Conservation (phyloP, 2,888 invertebrate species). For the Cryptus viduatorius region DNA sequence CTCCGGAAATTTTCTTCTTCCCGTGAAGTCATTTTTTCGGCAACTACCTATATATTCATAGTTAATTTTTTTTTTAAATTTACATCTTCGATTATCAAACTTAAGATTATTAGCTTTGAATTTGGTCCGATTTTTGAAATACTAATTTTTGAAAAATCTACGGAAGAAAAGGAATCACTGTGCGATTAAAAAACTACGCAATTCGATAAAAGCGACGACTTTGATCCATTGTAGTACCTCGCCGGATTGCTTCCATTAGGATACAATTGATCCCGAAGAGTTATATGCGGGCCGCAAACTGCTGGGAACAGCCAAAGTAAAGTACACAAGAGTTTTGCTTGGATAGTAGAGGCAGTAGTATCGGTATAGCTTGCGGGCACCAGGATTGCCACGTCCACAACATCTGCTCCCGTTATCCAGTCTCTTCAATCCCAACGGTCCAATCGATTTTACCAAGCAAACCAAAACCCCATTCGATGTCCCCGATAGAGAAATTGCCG, state of each 20-base stretch:
- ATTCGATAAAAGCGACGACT: not conserved
- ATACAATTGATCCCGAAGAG: constrained; percentile 62
- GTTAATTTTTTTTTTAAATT: too few relatives aligned
- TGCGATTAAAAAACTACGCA: too few relatives aligned
- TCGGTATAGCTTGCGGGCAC: constrained; percentile 39
- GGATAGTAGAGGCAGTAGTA: constrained; percentile 8
- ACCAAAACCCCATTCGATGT: not conserved
- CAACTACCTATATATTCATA: too few relatives aligned
- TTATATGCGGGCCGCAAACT: constrained; percentile 47
- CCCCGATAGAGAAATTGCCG: not conserved
- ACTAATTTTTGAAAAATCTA: too few relatives aligned
- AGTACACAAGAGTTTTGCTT: constrained; percentile 3
- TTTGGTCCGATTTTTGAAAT: too few relatives aligned
- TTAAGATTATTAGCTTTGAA: too few relatives aligned
- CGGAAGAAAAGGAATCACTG: too few relatives aligned
- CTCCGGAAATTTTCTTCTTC: constrained; percentile 74
- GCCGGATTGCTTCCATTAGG: constrained; percentile 57
- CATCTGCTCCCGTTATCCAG: constrained; percentile 58
- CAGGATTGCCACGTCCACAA: constrained; percentile 49
- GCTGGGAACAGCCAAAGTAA: not conserved
- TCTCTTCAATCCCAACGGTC: constrained; percentile 52
- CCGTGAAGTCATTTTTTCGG: constrained; percentile 66
- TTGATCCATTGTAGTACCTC: not conserved
- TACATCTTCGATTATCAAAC: too few relatives aligned
- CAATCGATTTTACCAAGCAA: constrained; percentile 53